These are phyloP conservation scores for Drosophila kanekoi DNA, from an alignment of 2,888 invertebrate genomes.

Conservation along the genomic window DNA sequence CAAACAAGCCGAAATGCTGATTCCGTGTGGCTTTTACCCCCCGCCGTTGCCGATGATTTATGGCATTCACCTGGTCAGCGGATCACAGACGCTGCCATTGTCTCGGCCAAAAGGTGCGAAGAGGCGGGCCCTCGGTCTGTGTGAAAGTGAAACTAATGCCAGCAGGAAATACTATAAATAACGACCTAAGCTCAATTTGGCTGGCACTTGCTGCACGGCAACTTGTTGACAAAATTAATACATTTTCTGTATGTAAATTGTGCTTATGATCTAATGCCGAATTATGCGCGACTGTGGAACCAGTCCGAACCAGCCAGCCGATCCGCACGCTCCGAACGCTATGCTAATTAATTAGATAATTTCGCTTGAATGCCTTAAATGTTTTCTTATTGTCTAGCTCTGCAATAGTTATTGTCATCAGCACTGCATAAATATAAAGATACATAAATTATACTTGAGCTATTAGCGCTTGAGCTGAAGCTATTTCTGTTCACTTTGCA, in stretches of 20 bases:
- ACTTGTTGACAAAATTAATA: conserved; percentile 53
- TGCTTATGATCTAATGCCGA: conserved; percentile 58
- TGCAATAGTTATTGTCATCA: conserved; percentile 52
- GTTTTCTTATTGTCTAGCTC: conserved; percentile 51
- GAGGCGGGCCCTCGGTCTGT: conserved; percentile 13
- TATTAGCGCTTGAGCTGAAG: conserved; percentile 5
- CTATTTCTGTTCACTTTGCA: conserved; percentile 31
- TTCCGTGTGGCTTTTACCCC: conserved; percentile 47
- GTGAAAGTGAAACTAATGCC: conserved; percentile 66
- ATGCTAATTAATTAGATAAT: conserved; percentile 64
- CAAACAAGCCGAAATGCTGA: conserved; percentile 27
- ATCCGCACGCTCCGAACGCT: conserved; percentile 23
- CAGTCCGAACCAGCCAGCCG: conserved; percentile 53
- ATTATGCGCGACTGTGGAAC: conserved; percentile 30
- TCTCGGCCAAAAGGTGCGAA: conserved; percentile 58
- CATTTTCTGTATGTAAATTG: conserved; percentile 45
- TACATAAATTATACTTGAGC: conserved; percentile 38
- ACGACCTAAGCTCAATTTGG: conserved; percentile 17
- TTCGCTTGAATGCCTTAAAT: conserved; percentile 59
- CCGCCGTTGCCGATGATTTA: conserved; percentile 62
- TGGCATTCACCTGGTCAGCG: conserved; percentile 44
- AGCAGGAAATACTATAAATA: conserved; percentile 57
- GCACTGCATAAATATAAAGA: conserved; percentile 47
- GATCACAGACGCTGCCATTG: conserved; percentile 53
- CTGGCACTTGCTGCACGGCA: conserved; percentile 16